Evolutionary conservation across 2,113 vertebrate genomes (phyloP).

Genomic region (Ictidomys tridecemlineatus): DNA sequence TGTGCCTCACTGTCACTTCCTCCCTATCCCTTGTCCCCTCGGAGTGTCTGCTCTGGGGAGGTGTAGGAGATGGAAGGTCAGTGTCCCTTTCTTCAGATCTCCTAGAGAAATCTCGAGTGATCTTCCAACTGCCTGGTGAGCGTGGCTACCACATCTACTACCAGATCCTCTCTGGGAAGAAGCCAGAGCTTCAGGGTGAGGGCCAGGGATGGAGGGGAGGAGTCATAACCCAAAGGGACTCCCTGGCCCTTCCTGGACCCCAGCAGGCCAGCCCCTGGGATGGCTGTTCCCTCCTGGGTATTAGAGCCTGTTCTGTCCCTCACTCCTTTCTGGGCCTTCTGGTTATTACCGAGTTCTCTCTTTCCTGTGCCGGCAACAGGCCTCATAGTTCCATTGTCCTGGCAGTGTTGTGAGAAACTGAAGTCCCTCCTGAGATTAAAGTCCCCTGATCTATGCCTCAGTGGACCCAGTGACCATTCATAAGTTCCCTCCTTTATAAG

Average conservation of each 20-base stretch:
- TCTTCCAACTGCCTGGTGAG: slow-evolving; percentile 96
- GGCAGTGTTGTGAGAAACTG: background rate
- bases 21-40: background rate
- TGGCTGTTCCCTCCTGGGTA: background rate
- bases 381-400: background rate
- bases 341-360: background rate
- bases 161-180: slow-evolving; percentile 96
- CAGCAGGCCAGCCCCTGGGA: background rate
- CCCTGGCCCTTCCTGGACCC: background rate
- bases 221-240: background rate
- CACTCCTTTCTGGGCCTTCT: background rate
- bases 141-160: slow-evolving; percentile 97
- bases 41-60: slow-evolving; percentile 84
- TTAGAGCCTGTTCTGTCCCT: background rate
- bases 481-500: slow-evolving; percentile 90
- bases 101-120: slow-evolving; percentile 97
- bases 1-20: accelerated
- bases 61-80: background rate
- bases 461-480: slow-evolving; percentile 85
- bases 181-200: slow-evolving; percentile 95
- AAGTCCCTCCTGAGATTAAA: slow-evolving; percentile 88
- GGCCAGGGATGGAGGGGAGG: background rate
- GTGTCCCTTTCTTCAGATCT: slow-evolving; percentile 89
- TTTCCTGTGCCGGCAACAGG: background rate
- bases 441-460: slow-evolving; percentile 90